These are phyloP conservation scores for Bombus terrestris DNA, from an alignment of 1,140 invertebrate species.

Conservation along the genomic window DNA sequence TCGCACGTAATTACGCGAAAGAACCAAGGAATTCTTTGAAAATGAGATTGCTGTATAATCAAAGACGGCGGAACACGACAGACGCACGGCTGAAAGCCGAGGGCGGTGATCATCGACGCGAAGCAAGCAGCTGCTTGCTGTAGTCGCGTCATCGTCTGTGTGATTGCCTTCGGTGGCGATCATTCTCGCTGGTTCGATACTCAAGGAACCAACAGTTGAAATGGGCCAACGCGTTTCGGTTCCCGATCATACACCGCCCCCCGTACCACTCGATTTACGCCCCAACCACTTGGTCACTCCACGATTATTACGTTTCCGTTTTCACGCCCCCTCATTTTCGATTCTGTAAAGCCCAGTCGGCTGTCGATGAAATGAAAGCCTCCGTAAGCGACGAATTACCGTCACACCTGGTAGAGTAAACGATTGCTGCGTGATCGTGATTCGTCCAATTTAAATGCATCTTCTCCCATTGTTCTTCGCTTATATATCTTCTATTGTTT, in stretches of 20 bases:
- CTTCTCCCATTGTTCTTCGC: neutral
- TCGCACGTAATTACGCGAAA: neutral
- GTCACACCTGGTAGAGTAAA: neutral
- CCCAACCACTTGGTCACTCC: neutral
- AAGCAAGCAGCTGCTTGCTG: conserved; percentile 65
- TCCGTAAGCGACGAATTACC: neutral
- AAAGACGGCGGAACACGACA: conserved; percentile 20
- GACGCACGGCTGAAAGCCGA: conserved; percentile 46
- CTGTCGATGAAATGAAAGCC: neutral
- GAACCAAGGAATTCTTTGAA: neutral
- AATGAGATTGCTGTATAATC: conserved; percentile 11
- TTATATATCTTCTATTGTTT: neutral
- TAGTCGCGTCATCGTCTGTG: conserved; percentile 66
- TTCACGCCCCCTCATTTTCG: neutral
- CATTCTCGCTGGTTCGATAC: conserved; percentile 14
- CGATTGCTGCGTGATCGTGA: no score
- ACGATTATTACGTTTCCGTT: conserved; percentile 6
- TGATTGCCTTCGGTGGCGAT: conserved; percentile 66
- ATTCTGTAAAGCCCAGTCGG: neutral
- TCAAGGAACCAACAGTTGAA: neutral
- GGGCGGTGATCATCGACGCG: conserved; percentile 59
- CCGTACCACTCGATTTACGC: neutral
- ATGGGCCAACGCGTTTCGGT: neutral
- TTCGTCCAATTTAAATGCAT: neutral
- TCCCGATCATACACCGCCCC: neutral